Evolutionary conservation across 2,113 vertebrate species (phyloP).

Genomic region (Pollimyrus isidori): DNA sequence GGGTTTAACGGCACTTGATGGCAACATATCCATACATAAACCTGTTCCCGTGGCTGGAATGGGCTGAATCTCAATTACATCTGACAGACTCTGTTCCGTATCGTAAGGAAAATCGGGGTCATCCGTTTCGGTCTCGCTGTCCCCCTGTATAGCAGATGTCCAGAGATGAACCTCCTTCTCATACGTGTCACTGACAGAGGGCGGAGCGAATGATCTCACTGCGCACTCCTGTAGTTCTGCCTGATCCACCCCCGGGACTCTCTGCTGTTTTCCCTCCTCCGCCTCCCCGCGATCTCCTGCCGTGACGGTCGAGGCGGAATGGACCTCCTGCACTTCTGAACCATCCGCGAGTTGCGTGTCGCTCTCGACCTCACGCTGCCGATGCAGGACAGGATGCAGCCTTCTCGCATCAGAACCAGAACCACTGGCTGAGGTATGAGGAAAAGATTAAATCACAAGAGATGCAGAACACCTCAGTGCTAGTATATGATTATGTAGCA

Average conservation of each 20-base stretch:
- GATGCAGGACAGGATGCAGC: not conserved
- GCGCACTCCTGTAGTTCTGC: conserved; percentile 40
- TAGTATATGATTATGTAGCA: not conserved
- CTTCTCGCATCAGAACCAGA: not conserved
- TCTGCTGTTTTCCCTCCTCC: conserved; percentile 46
- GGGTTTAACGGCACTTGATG: conserved; percentile 26
- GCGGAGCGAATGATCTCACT: conserved; percentile 29
- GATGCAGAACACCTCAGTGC: not conserved
- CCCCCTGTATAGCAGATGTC: conserved; percentile 47
- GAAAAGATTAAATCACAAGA: not conserved
- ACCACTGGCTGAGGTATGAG: not conserved
- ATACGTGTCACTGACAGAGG: conserved; percentile 41
- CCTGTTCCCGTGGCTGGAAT: conserved; percentile 14
- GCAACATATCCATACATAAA: conserved; percentile 7
- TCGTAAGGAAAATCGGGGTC: conserved; percentile 55
- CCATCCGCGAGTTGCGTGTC: not conserved
- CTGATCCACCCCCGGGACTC: conserved; percentile 24
- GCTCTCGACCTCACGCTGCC: not conserved
- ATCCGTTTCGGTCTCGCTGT: conserved; percentile 45
- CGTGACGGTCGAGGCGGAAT: conserved; percentile 25
- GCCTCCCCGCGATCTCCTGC: conserved; percentile 46
- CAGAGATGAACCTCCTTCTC: conserved; percentile 51
- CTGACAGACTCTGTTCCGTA: conserved; percentile 46
- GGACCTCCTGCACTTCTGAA: not conserved
- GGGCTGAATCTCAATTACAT: conserved; percentile 30